These are phyloP conservation scores for Leptarthrus brevirostris DNA, from an alignment of 2,888 invertebrate genomes.

Conservation along the genomic window DNA sequence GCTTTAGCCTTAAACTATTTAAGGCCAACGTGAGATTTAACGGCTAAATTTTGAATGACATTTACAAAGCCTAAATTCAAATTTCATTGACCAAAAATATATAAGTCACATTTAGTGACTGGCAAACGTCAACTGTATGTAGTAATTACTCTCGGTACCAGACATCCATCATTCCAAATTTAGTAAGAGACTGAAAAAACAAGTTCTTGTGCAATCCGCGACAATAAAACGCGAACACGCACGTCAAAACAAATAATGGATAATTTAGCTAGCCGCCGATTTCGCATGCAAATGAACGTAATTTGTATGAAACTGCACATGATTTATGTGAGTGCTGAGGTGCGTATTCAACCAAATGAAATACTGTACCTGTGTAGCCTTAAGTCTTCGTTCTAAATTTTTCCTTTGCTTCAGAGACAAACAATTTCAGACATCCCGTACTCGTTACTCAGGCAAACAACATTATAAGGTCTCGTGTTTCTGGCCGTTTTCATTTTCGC, in stretches of 20 bases:
- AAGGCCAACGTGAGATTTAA: no score
- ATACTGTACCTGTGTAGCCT: no score
- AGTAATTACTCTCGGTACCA: neutral
- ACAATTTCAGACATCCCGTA: no score
- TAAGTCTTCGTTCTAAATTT: neutral
- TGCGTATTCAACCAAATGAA: neutral
- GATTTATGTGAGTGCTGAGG: neutral
- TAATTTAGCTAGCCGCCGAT: conserved; percentile 10
- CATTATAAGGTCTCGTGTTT: neutral
- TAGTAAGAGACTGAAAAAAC: neutral
- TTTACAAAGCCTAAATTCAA: no score
- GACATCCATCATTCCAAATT: conserved; percentile 19
- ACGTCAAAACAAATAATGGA: conserved; percentile 28
- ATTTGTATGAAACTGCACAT: neutral
- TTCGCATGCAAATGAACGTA: conserved; percentile 9
- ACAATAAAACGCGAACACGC: neutral
- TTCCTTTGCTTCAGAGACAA: no score
- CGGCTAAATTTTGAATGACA: no score
- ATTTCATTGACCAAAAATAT: no score
- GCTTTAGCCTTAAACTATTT: no score
- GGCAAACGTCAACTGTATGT: no score
- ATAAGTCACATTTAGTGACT: no score
- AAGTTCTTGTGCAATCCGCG: conserved; percentile 7
- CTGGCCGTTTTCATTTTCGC: neutral
- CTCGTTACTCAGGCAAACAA: no score